Base-by-base conservation (phyloP, 2,888 invertebrate genomes). In the Perdita meconis region DNA sequence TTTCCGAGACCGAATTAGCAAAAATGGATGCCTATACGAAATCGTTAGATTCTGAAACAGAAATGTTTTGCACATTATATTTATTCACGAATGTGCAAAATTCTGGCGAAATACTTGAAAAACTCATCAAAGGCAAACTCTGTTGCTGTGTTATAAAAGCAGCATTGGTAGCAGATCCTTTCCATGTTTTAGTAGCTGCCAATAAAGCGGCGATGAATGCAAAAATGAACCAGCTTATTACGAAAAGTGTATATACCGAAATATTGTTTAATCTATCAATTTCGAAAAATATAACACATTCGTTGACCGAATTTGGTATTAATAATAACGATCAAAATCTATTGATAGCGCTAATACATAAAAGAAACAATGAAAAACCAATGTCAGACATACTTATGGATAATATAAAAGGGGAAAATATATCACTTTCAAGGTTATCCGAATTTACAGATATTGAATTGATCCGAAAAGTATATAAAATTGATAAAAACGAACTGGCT, bases 221-320 rank as follows among this genome's bases (percentile, higher is more conserved):
- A 59, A 94, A 93, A 83, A 89, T 88, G 0, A 89, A 90, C 12
- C 91, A 90, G 40, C 92, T 95, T 88, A 94, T 94, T 0, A 96
- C 96, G 0, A 94, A 94, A 86, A 94, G 93, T 8, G 86, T 96
- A 0, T 95, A 93, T 87, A 94, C 95, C 0, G 96, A 96, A 92
- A 93, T 96, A 57, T 88, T 96, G 19, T 96, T 94, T 88, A 95
- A 95, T 89, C 92, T 96, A 72, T 96, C 96, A 0, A 90, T 94
- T 0, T 94, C 95, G 0, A 95, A 94, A 87, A 96, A 95, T 84
- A 96, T 96, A 79, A 93, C 95, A 2, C 94, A 95, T 80, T 95
- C 96, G 76, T 92, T 96, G 59, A 93, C 90, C 60, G 95, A 93
- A 74, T 96, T 96, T 92, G 96, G 96, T 0, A 93, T 95, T 19